phyloP scores from a whole-genome alignment of 2,113 vertebrate genomes.

The Otis tarda region DNA sequence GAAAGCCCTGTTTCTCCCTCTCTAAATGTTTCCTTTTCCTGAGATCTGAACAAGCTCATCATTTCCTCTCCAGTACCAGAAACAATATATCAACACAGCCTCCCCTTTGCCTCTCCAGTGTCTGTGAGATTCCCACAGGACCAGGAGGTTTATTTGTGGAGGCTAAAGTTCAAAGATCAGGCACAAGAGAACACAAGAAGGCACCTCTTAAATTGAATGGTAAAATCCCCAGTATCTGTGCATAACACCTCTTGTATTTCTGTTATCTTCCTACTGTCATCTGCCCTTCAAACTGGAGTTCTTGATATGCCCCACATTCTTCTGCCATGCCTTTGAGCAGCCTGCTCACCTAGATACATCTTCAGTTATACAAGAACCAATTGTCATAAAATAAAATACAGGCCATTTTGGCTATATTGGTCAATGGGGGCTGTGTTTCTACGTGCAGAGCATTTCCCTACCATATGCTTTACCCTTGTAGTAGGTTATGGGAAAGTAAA shows the following conservation, averaged over 20 bases:
- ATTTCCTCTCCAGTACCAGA: neutral
- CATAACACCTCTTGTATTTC: neutral
- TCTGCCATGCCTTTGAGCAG: neutral
- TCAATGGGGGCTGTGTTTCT: neutral
- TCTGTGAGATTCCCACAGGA: neutral
- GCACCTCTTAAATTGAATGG: neutral
- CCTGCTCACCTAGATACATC: neutral
- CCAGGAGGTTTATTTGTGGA: neutral
- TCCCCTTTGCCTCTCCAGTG: neutral
- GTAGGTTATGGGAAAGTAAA: neutral
- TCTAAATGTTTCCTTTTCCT: neutral
- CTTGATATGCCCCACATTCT: neutral
- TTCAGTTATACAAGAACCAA: neutral
- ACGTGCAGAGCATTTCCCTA: neutral
- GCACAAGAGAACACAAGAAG: neutral
- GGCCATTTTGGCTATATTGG: neutral
- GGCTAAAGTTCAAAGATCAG: neutral
- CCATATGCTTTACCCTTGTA: neutral
- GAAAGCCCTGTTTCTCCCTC: neutral
- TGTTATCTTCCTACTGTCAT: neutral
- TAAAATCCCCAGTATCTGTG: neutral
- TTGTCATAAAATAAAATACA: neutral
- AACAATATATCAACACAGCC: neutral
- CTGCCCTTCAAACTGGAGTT: neutral
- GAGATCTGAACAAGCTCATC: neutral